Evolutionary conservation across 2,797 vertebrate genomes (phyloP), one percentile per base, ranked within the genome.

Genomic region (Rhynchotus rufescens): DNA sequence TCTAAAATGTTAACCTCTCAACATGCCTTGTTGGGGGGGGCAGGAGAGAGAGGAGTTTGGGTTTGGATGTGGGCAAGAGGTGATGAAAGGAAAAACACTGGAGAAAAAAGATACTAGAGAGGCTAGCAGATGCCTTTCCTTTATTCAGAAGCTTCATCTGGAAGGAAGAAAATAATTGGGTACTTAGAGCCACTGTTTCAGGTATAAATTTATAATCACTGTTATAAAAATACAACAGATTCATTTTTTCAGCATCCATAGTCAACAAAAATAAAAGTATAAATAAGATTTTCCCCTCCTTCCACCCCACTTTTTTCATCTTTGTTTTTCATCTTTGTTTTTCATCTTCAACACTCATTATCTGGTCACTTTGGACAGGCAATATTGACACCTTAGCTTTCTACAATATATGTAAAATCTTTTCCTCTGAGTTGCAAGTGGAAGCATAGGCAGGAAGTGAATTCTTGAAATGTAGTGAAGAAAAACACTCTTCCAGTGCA

Each of bases 1-100:
- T 82, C 26, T 65, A 49, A 80, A 91, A 68, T 36, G 4, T 54
- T 69, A 78, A 1, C 11, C 19, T 11, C 81, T 26, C 15, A 15
- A 38, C 1, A 4, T 4, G 23, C 10, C 62, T 79, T 54, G 36
- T 10, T 61, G 2, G 0, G 10, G 0, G 11, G 0, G 11, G 28
- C 80, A 91, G 85, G 36, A 69, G 66, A 65, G 9, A 67, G 30
- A 56, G 15, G 65, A 15, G 1, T 54, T 90, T 66, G 51, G 6
- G 4, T 42, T 28, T 34, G 25, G 12, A 32, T 59, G 5, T 6
- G 7, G 67, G 42, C 15, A 2, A 47, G 11, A 6, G 79, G 20
- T 13, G 22, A 38, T 3, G 5, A 88, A 59, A 59, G 82, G 51
- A 12, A 82, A 80, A 76, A 64, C 3, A 56, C 0, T 0, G 3